Conservation (phyloP, 2,797 vertebrate species). For the Siniperca scherzeri region DNA sequence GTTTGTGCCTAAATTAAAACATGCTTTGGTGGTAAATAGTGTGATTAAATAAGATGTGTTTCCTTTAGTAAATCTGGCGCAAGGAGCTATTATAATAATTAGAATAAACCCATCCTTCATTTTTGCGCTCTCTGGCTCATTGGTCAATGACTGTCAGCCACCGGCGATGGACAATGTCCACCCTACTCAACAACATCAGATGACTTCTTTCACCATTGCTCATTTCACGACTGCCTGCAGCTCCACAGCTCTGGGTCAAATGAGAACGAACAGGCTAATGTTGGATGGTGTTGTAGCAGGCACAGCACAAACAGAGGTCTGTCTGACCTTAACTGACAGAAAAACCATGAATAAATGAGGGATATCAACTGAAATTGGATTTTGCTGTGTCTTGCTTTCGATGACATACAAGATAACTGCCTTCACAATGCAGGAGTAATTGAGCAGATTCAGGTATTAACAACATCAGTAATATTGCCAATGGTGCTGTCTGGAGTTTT, state of each 20-base stretch:
- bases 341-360: slow-evolving; percentile 46
- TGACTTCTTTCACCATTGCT: slow-evolving; percentile 34
- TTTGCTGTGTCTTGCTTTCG: slow-evolving; percentile 35
- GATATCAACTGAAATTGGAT: slow-evolving; percentile 44
- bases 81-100: no score
- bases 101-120: no score
- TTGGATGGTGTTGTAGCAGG: slow-evolving; percentile 26
- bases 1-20: no score
- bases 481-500: slow-evolving; percentile 42
- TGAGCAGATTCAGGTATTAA: slow-evolving; percentile 56
- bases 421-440: slow-evolving; percentile 47
- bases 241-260: slow-evolving; percentile 39
- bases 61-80: no score
- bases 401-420: slow-evolving; percentile 48
- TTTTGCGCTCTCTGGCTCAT: no score
- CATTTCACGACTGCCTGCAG: slow-evolving; percentile 19
- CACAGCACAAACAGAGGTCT: slow-evolving; percentile 38
- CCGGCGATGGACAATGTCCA: no score
- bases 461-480: slow-evolving; percentile 45
- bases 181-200: slow-evolving; percentile 31
- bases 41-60: no score
- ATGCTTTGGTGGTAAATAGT: no score
- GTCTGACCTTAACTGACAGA: slow-evolving; percentile 53
- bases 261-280: slow-evolving; percentile 42
- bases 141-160: no score